Conservation (phyloP, 2,113 vertebrate genomes). For the Neofelis nebulosa region DNA sequence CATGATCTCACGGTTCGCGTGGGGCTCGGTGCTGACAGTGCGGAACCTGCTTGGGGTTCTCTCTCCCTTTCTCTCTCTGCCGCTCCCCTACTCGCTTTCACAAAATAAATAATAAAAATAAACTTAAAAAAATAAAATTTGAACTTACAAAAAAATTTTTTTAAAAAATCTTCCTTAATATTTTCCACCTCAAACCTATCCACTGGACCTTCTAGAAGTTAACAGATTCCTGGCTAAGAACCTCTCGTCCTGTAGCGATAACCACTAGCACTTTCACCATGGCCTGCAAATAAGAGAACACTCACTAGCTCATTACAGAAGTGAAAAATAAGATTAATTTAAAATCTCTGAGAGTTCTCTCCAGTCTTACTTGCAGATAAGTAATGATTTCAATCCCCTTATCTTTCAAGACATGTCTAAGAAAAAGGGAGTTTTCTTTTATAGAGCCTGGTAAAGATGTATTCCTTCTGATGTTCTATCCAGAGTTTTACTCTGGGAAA, state of each 20-base stretch:
- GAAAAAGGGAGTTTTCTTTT: not conserved
- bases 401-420: not conserved
- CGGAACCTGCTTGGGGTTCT: too few species aligned
- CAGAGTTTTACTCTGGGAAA: not conserved
- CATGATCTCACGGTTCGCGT: too few species aligned
- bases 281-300: not conserved
- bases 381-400: not conserved
- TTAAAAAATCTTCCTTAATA: not conserved
- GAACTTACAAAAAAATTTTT: too few species aligned
- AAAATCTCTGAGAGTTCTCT: not conserved
- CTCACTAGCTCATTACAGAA: not conserved
- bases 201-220: not conserved
- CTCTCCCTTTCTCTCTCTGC: too few species aligned
- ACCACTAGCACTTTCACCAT: not conserved
- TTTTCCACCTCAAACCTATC: not conserved
- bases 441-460: constrained; percentile 4
- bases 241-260: not conserved
- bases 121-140: too few species aligned
- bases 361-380: not conserved
- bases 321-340: not conserved
- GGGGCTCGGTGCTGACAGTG: too few species aligned
- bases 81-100: too few species aligned
- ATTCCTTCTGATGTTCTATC: not conserved
- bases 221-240: not conserved
- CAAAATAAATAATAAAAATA: too few species aligned